Evolutionary conservation across 2,797 vertebrate genomes (phyloP).

Genomic region (Todus mexicanus): DNA sequence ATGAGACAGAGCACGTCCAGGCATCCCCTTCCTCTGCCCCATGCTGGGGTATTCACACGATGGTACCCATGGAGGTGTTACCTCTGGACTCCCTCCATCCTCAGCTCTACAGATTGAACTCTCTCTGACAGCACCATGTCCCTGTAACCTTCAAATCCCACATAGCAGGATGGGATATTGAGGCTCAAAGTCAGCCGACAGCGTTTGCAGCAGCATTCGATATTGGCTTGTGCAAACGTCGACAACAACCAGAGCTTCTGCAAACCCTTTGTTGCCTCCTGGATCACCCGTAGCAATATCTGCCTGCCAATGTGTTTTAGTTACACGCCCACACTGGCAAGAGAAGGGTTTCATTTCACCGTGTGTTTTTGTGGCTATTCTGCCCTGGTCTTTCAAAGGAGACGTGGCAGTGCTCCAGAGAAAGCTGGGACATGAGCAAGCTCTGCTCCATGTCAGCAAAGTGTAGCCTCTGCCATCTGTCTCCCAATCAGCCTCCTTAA

Average conservation of each 20-base stretch:
- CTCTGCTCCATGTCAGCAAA: not conserved
- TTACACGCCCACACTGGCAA: not conserved
- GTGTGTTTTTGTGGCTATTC: not conserved
- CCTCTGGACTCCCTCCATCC: not conserved
- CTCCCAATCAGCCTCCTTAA: not conserved
- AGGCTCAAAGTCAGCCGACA: not conserved
- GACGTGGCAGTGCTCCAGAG: not conserved
- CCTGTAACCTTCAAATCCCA: not conserved
- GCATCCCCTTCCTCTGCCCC: not conserved
- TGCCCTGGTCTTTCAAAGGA: not conserved
- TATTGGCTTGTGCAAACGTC: not conserved
- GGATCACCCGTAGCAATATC: not conserved
- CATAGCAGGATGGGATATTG: not conserved
- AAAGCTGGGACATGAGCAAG: not conserved
- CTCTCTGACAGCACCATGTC: fast-evolving
- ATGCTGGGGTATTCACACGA: fast-evolving
- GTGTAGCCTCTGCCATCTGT: not conserved
- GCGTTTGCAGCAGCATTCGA: fast-evolving
- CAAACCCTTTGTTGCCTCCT: not conserved
- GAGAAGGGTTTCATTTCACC: not conserved
- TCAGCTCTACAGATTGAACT: not conserved
- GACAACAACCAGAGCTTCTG: not conserved
- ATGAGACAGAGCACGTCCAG: not conserved
- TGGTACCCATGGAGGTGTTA: not conserved
- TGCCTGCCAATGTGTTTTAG: not conserved